Evolutionary conservation across 2,797 vertebrate genomes (phyloP), one percentile per base, ranked within the genome.

Genomic region (Microcaecilia unicolor): DNA sequence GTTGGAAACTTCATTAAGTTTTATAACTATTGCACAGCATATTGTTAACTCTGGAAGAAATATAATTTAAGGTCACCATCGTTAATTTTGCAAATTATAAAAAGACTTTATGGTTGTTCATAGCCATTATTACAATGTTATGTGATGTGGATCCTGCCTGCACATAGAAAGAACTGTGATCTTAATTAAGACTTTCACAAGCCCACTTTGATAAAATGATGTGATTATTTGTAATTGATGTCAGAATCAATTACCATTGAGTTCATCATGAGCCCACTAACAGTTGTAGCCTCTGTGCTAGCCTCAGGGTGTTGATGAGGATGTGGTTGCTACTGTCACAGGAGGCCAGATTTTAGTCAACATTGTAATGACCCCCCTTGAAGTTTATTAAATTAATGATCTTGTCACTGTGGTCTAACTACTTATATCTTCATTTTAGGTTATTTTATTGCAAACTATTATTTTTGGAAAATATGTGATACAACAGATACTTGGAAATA

Each of bases 141-240:
- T 85, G 87, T 90, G 89, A 83, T 92, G 85, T 89, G 85, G 84
- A 90, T 90, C 86, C 72, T 83, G 84, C 83, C 81, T 81, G 80
- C 84, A 86, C 86, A 89, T 88, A 90, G 80, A 89, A 83, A 86
- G 84, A 90, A 91, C 85, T 85, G 83, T 81, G 76, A 83, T 91
- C 87, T 95, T 98, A 97, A 98, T 98, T 94, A 96, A 88, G 89
- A 89, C 84, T 90, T 86, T 96, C 94, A 97, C 93, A 97, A 92
- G 87, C 83, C 81, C 74, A 90, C 84, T 91, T 86, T 78, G 75
- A 88, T 90, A 86, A 89, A 91, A 88, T 96, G 93, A 96, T 90
- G 92, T 96, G 90, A 97, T 97, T 93, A 94, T 92, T 90, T 83
- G 84, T 93, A 96, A 97, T 96, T 97, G 92, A 87, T 96, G 93